phyloP scores from a whole-genome alignment of 2,113 vertebrate genomes.

The Antechinus flavipes region DNA sequence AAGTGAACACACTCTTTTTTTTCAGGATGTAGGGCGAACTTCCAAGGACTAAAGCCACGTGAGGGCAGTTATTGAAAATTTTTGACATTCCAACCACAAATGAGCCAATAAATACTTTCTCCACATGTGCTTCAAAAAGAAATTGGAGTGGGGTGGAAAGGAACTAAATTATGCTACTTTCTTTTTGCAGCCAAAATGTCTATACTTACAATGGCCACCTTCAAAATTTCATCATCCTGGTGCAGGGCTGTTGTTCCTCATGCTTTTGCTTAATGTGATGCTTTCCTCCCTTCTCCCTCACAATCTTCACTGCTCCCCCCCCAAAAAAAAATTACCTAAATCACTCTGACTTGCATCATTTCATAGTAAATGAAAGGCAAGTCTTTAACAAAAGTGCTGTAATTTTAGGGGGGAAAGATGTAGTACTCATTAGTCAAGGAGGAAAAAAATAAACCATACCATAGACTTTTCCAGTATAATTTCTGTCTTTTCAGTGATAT shows the following conservation, averaged over 20 bases:
- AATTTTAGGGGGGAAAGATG: slow-evolving; percentile 80
- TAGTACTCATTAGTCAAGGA: slow-evolving; percentile 79
- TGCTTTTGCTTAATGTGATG: slow-evolving; percentile 84
- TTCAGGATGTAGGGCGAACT: slow-evolving; percentile 82
- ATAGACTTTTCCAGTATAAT: slow-evolving; percentile 71
- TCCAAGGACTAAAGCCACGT: slow-evolving; percentile 88
- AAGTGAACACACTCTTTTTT: slow-evolving; percentile 77
- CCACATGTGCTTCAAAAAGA: slow-evolving; percentile 92
- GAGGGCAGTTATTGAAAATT: slow-evolving; percentile 93
- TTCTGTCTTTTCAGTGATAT: slow-evolving; percentile 78
- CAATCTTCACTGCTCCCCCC: background rate
- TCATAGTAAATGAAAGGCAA: slow-evolving; percentile 88
- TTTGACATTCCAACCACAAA: slow-evolving; percentile 95
- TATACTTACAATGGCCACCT: slow-evolving; percentile 90
- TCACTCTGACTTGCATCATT: slow-evolving; percentile 87
- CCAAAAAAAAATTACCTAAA: slow-evolving; percentile 81
- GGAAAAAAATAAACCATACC: slow-evolving; percentile 77
- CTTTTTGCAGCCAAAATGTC: slow-evolving; percentile 88
- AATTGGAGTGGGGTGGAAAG: slow-evolving; percentile 86
- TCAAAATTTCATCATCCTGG: slow-evolving; percentile 87
- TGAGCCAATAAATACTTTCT: slow-evolving; percentile 95
- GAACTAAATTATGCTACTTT: slow-evolving; percentile 90
- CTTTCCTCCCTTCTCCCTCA: slow-evolving; percentile 65
- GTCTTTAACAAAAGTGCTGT: slow-evolving; percentile 81
- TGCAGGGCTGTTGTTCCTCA: slow-evolving; percentile 80